Evolutionary conservation across 2,888 invertebrate species (phyloP), one percentile per base, ranked within the genome.

Genomic region (Trypoxylon attenuatum): DNA sequence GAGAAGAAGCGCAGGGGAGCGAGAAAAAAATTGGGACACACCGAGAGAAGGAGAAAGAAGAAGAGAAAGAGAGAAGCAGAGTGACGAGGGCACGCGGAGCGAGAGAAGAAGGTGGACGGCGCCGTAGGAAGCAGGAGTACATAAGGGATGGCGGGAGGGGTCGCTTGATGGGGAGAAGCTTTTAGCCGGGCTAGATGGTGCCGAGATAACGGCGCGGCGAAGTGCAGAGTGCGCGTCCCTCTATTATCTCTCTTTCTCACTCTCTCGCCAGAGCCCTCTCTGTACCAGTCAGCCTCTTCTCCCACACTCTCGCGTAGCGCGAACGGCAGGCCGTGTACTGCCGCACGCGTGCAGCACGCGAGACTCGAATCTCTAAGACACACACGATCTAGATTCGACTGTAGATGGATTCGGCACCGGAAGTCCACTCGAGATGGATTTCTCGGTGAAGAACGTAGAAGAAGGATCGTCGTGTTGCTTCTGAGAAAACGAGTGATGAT

Each of bases 181-280:
- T 86, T 87, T 87, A 87, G 87, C 84, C 84, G 78, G 81, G 85
- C 83, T 85, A 85, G 86, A 86, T 86, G 85, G 86, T 86, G 86
- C 85, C 82, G 86, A 85, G 86, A 87, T 87, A 86, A 86, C 85
- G 83, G 82, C 82, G 75, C 79, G 78, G 79, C 78, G 74, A 81
- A 84, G 83, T 82, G 83, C 83, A 80, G 81, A 82, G 83, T 82
- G 78, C 79, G 79, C 77, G n/a, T 13, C 71, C 63, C 57, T 71
- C 72, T 68, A 71, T 65, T 70, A 71, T 73, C 67, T 67, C 66
- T 69, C 72, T 69, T 58, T 52, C 64, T 59, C 21, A 43, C 43
- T 29, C 25, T n/a, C 5, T 39, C 29, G 47, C 43, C 27, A 22
- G 41, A n/a, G n/a, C n/a, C n/a, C n/a, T n/a, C n/a, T n/a, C n/a